Evolutionary conservation across 2,888 invertebrate species (phyloP).

Genomic region (Ornithoptera alexandrae): DNA sequence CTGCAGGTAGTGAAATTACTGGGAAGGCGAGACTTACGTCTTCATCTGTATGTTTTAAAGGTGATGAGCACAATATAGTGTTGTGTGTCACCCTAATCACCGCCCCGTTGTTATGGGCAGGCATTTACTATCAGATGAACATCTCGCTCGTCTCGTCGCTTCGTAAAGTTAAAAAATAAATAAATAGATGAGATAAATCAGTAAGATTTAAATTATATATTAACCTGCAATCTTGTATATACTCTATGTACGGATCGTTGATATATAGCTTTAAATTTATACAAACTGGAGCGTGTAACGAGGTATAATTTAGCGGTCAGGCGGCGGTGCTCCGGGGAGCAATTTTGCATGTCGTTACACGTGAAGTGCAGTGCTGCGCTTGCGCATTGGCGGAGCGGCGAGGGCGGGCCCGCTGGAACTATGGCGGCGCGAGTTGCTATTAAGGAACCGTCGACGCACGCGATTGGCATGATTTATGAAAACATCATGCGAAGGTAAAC

Average conservation of each 20-base stretch:
- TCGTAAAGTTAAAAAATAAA: no score
- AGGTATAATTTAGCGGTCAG: constrained; percentile 37
- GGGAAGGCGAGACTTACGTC: no score
- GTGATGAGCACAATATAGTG: no score
- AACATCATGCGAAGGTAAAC: background rate
- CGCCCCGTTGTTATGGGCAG: no score
- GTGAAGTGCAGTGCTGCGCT: constrained; percentile 31
- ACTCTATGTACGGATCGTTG: constrained; percentile 6
- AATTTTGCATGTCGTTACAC: constrained; percentile 43
- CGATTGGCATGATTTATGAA: background rate
- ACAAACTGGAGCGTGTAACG: constrained; percentile 1
- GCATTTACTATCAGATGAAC: no score
- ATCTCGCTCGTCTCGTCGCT: no score
- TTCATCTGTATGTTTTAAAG: no score
- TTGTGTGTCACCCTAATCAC: no score
- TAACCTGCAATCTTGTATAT: background rate
- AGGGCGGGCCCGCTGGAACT: constrained; percentile 38
- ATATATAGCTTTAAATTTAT: constrained; percentile 16
- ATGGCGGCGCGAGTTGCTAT: constrained; percentile 36
- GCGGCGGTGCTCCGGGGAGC: constrained; percentile 34
- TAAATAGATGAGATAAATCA: no score
- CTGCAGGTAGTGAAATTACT: no score
- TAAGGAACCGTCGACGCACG: constrained; percentile 22
- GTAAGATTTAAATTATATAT: no score
- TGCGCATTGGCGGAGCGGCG: constrained; percentile 41